These are phyloP conservation scores for Plebejus melissa DNA, from an alignment of 2,888 invertebrate species.

Conservation along the genomic window DNA sequence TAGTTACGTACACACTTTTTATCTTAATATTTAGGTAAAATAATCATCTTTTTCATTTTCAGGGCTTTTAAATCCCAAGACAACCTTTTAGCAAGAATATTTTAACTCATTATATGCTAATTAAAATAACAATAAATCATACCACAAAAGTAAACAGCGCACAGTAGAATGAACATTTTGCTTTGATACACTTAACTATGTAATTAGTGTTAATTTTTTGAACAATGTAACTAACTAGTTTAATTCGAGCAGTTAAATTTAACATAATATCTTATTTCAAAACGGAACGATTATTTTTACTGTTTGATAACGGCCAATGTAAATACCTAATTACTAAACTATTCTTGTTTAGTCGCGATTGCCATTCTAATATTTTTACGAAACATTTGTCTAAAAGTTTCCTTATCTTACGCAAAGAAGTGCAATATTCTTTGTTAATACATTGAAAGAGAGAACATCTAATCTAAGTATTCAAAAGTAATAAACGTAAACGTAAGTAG, in stretches of 20 bases:
- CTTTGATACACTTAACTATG: neutral
- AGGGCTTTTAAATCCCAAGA: too few relatives aligned
- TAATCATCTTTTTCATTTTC: too few relatives aligned
- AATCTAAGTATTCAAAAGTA: too few relatives aligned
- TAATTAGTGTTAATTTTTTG: conserved; percentile 1
- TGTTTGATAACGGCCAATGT: conserved; percentile 4
- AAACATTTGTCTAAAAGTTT: neutral
- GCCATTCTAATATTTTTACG: neutral
- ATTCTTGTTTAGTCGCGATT: neutral
- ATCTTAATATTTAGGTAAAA: too few relatives aligned
- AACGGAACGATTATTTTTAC: neutral
- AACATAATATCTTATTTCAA: conserved; percentile 15
- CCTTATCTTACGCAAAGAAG: neutral
- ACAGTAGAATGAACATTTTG: neutral
- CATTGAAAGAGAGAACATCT: too few relatives aligned
- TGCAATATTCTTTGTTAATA: neutral
- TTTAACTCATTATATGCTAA: too few relatives aligned
- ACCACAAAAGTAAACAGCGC: neutral
- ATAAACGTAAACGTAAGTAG: too few relatives aligned
- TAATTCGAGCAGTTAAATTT: neutral
- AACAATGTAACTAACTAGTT: neutral
- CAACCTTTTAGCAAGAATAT: too few relatives aligned
- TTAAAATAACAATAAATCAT: neutral
- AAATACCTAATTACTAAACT: conserved; percentile 6
- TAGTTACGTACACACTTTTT: too few relatives aligned